Evolutionary conservation across 2,888 invertebrate species (phyloP), one percentile per base, ranked within the genome.

Genomic region (Eristalis pertinax): DNA sequence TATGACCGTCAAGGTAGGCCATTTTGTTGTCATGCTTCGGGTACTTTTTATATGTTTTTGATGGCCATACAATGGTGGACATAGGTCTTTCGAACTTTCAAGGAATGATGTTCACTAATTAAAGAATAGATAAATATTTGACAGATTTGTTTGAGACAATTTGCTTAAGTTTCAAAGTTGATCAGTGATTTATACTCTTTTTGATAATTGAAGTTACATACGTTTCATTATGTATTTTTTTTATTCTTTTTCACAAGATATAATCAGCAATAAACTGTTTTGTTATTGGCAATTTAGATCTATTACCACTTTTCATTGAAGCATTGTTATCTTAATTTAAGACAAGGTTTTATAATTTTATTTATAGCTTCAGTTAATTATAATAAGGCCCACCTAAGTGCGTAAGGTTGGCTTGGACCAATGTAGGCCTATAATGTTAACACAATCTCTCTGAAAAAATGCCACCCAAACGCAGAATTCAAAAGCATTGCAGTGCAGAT

Each of bases 21-120:
- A 60, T 80, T 80, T 73, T 73, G 79, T 80, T 73, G 26, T 67
- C 43, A 73, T 65, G 43, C 72, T 24, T 64, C 38, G 56, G 29
- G 29, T 43, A 38, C 56, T 58, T 75, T 78, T 78, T 70, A 63
- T 70, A 64, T 56, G 19, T 29, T 78, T 64, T 78, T 78, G 38
- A 58, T 58, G 70, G 64, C 24, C 26, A 8, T 11, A 68, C 77
- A 62, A 62, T 69, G 69, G 24, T 38, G 77, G 62, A 69, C 50
- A 50, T 22, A 50, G 50, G 19, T 19, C 8, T 19, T 19, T 50
- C 50, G 19, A 50, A 50, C 50, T 50, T 50, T 50, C 50, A 50
- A 50, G 8, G 19, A 19, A 19, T 19, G 50, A 19, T 50, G 50
- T 50, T 50, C 50, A 50, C 50, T 50, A 50, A 50, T 50, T 50